phyloP scores from a whole-genome alignment of 2,888 invertebrate species.

The Nymphalis polychloros region DNA sequence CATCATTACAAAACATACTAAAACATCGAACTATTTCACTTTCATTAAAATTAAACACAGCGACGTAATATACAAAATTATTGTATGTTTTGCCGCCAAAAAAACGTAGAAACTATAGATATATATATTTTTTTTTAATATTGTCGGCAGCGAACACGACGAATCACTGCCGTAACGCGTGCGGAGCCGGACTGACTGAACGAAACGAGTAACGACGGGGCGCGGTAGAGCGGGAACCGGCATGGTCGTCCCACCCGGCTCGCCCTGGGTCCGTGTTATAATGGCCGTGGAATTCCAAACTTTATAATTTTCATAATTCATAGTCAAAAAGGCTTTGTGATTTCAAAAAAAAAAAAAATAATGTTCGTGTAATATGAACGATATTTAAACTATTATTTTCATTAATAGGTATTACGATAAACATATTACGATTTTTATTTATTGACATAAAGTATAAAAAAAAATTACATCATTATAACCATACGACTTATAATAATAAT shows the following conservation, averaged over 20 bases:
- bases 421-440: no score
- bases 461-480: no score
- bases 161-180: slow-evolving; percentile 64
- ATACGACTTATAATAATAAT: not conserved
- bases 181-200: slow-evolving; percentile 67
- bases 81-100: slow-evolving; percentile 42
- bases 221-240: slow-evolving; percentile 48
- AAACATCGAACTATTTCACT: slow-evolving; percentile 32
- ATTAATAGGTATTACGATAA: no score
- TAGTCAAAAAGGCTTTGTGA: not conserved
- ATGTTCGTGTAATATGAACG: no score
- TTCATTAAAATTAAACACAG: slow-evolving; percentile 14
- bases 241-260: slow-evolving; percentile 49
- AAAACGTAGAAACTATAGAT: slow-evolving; percentile 36
- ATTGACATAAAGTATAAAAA: no score
- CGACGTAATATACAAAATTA: slow-evolving; percentile 22
- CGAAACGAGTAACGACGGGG: slow-evolving; percentile 35
- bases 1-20: slow-evolving; percentile 57
- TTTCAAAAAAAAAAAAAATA: not conserved
- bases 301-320: slow-evolving; percentile 38
- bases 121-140: slow-evolving; percentile 38
- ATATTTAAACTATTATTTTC: no score
- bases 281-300: slow-evolving; percentile 53
- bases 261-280: slow-evolving; percentile 46
- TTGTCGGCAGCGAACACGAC: slow-evolving; percentile 43